Evolutionary conservation across 2,888 invertebrate genomes (phyloP).

Genomic region (Chorisops tibialis): DNA sequence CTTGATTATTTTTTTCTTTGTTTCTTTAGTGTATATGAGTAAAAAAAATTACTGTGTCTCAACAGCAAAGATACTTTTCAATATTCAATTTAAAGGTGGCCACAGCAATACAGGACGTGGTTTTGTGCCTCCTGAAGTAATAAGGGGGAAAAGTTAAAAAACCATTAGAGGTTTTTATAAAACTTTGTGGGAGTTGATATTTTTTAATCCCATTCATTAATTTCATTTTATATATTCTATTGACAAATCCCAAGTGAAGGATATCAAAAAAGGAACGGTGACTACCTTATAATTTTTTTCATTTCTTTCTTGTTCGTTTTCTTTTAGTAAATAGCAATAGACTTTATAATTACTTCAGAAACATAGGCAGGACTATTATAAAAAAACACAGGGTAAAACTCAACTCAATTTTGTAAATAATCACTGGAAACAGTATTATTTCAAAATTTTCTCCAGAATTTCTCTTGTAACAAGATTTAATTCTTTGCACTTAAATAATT

Average conservation of each 20-base stretch:
- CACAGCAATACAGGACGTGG: background rate
- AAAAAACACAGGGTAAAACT: background rate
- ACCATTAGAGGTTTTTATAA: constrained; percentile 10
- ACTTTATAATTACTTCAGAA: background rate
- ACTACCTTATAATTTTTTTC: constrained; percentile 1
- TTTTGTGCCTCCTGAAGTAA: background rate
- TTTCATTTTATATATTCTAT: constrained; percentile 28
- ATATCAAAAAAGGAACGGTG: background rate
- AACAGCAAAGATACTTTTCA: background rate
- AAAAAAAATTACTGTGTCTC: constrained; percentile 16
- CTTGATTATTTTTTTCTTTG: constrained; percentile 28
- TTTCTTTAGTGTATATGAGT: constrained; percentile 1
- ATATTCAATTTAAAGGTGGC: constrained; percentile 3
- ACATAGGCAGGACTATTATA: background rate
- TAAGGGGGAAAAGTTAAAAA: constrained; percentile 6
- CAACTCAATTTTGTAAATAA: constrained; percentile 8
- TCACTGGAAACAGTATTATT: constrained; percentile 16
- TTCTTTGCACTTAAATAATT: constrained; percentile 35
- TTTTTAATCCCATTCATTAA: constrained; percentile 32
- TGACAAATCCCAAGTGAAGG: constrained; percentile 24
- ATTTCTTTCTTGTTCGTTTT: no score
- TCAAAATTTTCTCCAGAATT: constrained; percentile 13
- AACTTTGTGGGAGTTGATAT: background rate
- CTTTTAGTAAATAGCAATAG: background rate
- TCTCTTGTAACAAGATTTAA: constrained; percentile 32